Percentiles rank a stretch among this genome's conserved stretches.
Evolutionary conservation across 2,113 vertebrate species (phyloP).

Genomic region (Vulpes ferrilata): DNA sequence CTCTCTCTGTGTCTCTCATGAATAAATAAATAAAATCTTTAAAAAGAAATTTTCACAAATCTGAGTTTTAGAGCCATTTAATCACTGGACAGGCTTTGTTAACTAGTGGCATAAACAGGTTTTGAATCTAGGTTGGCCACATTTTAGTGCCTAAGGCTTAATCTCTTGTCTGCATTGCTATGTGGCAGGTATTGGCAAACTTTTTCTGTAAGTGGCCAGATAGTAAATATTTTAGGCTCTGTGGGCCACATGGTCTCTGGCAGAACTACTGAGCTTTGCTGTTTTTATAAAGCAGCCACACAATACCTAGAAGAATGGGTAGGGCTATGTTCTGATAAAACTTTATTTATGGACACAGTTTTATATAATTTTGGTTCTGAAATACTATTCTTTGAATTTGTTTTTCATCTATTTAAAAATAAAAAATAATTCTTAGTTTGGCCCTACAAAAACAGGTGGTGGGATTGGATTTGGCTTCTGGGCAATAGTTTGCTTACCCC

Average conservation of each 20-base stretch:
- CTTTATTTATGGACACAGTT: slow-evolving; percentile 3
- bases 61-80: slow-evolving; percentile 25
- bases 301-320: neutral
- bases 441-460: neutral
- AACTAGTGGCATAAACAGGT: neutral
- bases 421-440: neutral
- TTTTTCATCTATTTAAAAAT: slow-evolving; percentile 47
- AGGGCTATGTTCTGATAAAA: slow-evolving; percentile 2
- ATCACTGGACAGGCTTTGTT: neutral
- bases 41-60: neutral
- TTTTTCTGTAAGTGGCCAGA: neutral
- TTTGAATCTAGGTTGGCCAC: slow-evolving; percentile 35
- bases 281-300: slow-evolving; percentile 22
- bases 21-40: neutral
- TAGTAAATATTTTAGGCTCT: slow-evolving; percentile 46
- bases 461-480: neutral
- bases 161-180: neutral
- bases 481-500: neutral
- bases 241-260: neutral
- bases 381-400: slow-evolving; percentile 37
- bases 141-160: neutral
- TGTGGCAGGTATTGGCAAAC: neutral
- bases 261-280: neutral
- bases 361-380: slow-evolving; percentile 19
- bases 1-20: neutral